Evolutionary conservation across 2,888 invertebrate genomes (phyloP).

Genomic region (Brenthis daphne): DNA sequence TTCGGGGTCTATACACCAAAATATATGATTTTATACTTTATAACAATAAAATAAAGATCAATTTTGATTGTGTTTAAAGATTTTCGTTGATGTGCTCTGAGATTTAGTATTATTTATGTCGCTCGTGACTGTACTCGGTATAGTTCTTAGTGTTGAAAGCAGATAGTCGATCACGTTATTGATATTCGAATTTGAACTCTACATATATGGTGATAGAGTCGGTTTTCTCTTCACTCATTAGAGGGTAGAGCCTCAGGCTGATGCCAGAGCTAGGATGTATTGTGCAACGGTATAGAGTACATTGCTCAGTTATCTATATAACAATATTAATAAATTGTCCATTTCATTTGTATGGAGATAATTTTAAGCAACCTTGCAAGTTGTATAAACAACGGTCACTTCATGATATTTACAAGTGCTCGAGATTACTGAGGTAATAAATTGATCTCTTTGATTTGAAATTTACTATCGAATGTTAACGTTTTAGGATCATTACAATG

Average conservation of each 20-base stretch:
- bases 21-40: constrained; percentile 47
- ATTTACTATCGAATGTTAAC: no score
- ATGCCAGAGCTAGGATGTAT: constrained; percentile 55
- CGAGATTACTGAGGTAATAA: no score
- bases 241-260: constrained; percentile 47
- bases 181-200: constrained; percentile 19
- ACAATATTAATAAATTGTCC: constrained; percentile 48
- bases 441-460: no score
- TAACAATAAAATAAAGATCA: constrained; percentile 42
- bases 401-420: background rate
- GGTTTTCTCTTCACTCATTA: constrained; percentile 31
- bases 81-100: constrained; percentile 40
- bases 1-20: constrained; percentile 44
- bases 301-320: constrained; percentile 47
- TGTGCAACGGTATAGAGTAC: constrained; percentile 59
- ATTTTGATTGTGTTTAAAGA: constrained; percentile 40
- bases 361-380: constrained; percentile 25
- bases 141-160: constrained; percentile 70
- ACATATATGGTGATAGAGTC: background rate
- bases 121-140: constrained; percentile 75
- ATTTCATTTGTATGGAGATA: constrained; percentile 42
- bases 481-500: no score
- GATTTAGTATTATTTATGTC: constrained; percentile 74
- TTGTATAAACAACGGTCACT: constrained; percentile 31
- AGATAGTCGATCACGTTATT: constrained; percentile 50